Evolutionary conservation across 2,888 invertebrate genomes (phyloP).

Genomic region (Cosmopolites sordidus): DNA sequence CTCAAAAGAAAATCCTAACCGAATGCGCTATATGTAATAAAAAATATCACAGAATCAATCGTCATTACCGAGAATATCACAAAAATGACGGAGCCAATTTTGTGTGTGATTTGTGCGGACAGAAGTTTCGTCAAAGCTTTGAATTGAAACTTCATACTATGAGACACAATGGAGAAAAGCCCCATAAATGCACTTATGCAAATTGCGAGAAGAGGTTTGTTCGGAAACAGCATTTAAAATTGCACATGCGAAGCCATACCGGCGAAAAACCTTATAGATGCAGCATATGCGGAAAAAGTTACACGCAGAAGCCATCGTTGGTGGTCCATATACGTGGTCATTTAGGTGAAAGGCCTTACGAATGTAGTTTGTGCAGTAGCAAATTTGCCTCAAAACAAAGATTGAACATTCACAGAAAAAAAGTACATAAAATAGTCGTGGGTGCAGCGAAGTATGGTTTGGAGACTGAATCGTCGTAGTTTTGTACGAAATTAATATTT

Average conservation of each 20-base stretch:
- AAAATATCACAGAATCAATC: conserved; percentile 37
- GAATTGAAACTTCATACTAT: conserved; percentile 33
- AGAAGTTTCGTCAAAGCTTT: conserved; percentile 48
- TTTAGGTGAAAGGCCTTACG: conserved; percentile 33
- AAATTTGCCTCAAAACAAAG: conserved; percentile 31
- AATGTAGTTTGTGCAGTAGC: conserved; percentile 36
- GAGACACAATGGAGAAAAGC: conserved; percentile 48
- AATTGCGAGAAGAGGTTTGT: conserved; percentile 37
- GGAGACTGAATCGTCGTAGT: not conserved
- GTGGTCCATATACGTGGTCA: conserved; percentile 31
- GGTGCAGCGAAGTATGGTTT: not conserved
- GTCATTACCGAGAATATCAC: conserved; percentile 42
- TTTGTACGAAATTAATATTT: too few relatives aligned
- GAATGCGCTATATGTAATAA: conserved; percentile 55
- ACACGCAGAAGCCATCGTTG: conserved; percentile 30
- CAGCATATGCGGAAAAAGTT: conserved; percentile 25
- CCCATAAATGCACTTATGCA: conserved; percentile 48
- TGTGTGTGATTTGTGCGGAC: conserved; percentile 53
- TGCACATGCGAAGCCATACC: conserved; percentile 50
- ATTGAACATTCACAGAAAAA: conserved; percentile 19
- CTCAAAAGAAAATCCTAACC: conserved; percentile 7
- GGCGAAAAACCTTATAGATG: conserved; percentile 54
- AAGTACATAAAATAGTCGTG: conserved; percentile 19
- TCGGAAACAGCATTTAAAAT: conserved; percentile 35
- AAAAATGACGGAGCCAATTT: conserved; percentile 42